phyloP scores from a whole-genome alignment of 1,140 invertebrate species.

The Venustaconcha ellipsiformis region DNA sequence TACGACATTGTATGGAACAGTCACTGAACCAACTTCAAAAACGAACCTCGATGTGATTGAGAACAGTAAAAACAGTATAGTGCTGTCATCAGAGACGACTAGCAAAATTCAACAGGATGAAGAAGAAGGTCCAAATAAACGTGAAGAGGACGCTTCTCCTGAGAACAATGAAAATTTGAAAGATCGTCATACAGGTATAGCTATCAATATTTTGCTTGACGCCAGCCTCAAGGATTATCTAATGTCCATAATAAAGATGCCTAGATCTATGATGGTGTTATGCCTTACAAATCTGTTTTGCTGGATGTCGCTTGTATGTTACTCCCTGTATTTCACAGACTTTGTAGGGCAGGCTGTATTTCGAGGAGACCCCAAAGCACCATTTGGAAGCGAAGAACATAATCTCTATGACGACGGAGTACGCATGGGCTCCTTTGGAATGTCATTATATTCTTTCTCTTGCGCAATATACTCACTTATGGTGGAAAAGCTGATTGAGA shows the following conservation, averaged over 20 bases:
- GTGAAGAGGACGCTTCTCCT: background rate
- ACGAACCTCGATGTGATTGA: background rate
- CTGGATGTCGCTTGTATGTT: constrained; percentile 98
- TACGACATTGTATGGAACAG: constrained; percentile 18
- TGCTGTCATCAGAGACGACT: background rate
- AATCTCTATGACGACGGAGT: constrained; percentile 88
- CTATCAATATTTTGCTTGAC: no score
- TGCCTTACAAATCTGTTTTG: constrained; percentile 96
- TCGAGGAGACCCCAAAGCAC: constrained; percentile 86
- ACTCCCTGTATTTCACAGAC: constrained; percentile 97
- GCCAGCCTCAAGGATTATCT: constrained; percentile 78
- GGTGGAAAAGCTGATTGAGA: constrained; percentile 88
- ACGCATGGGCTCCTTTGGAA: constrained; percentile 94
- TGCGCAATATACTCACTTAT: constrained; percentile 92
- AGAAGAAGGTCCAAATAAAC: background rate
- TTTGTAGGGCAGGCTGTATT: constrained; percentile 97
- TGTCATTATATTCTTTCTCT: constrained; percentile 95
- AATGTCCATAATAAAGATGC: constrained; percentile 90
- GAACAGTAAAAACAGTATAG: background rate
- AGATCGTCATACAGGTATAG: no score
- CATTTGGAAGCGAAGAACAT: constrained; percentile 47
- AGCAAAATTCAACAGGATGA: background rate
- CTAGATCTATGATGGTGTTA: constrained; percentile 84
- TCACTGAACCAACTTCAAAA: background rate
- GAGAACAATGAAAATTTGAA: no score